Conservation (phyloP, 2,888 invertebrate species). For the Nomada ferruginata region DNA sequence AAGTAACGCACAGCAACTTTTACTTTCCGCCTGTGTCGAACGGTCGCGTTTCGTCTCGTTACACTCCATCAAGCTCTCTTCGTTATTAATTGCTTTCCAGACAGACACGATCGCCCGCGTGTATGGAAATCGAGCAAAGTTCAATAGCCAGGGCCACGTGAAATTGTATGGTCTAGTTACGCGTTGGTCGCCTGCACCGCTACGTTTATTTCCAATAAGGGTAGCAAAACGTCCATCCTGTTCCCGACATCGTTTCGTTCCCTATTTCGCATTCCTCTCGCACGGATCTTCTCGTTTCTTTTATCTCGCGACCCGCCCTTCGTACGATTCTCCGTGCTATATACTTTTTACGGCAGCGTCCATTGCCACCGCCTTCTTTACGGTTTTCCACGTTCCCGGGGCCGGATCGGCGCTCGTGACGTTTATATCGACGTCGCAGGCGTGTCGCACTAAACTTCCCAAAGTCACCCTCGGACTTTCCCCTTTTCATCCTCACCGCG, state of each 20-base stretch:
- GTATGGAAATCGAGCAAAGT: too few relatives aligned
- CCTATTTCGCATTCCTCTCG: not conserved
- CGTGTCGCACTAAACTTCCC: not conserved
- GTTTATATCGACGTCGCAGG: slow-evolving; percentile 22
- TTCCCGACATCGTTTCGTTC: slow-evolving; percentile 19
- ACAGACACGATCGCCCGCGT: not conserved
- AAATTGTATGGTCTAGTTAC: too few relatives aligned
- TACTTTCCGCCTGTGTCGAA: slow-evolving; percentile 60
- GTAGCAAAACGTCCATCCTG: slow-evolving; percentile 3
- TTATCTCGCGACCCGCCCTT: not conserved
- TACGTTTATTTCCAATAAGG: not conserved
- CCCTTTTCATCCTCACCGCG: not conserved
- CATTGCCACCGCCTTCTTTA: slow-evolving; percentile 1
- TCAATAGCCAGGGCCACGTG: too few relatives aligned
- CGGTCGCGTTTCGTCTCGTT: slow-evolving; percentile 45
- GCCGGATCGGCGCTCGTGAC: not conserved
- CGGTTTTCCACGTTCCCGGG: slow-evolving; percentile 21
- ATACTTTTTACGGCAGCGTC: slow-evolving; percentile 26
- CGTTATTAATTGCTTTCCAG: slow-evolving; percentile 1
- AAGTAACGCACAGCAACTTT: slow-evolving; percentile 48
- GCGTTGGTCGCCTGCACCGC: not conserved
- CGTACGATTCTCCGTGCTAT: not conserved
- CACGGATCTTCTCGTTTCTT: not conserved
- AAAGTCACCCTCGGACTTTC: not conserved
- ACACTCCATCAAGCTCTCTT: slow-evolving; percentile 32